Conservation (phyloP, 2,797 vertebrate genomes). For the Fundulus diaphanus region DNA sequence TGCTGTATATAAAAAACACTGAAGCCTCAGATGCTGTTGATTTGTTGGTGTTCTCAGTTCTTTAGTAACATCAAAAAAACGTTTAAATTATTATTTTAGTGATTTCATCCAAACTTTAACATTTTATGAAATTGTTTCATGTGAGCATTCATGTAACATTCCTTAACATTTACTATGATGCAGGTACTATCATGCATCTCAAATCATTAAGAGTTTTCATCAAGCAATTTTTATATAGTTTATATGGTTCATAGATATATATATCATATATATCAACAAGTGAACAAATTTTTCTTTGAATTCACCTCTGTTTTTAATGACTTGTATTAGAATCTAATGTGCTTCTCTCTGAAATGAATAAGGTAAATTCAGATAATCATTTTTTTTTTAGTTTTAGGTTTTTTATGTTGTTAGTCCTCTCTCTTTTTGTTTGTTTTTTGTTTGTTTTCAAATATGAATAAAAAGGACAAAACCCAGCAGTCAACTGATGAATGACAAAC, state of each 20-base stretch:
- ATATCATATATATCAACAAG: no score
- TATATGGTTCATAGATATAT: background rate
- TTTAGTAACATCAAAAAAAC: no score
- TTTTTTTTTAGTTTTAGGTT: background rate
- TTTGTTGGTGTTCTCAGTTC: no score
- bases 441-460: background rate
- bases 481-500: background rate
- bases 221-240: background rate
- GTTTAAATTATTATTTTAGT: no score
- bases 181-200: background rate
- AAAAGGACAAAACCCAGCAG: background rate
- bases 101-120: no score
- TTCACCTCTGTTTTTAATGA: background rate
- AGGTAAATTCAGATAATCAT: no score
- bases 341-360: background rate
- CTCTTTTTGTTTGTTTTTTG: background rate
- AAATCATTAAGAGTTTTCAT: background rate
- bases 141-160: background rate
- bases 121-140: background rate
- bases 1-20: no score
- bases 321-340: background rate
- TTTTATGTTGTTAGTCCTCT: background rate
- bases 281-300: no score
- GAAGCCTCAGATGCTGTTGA: no score
- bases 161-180: background rate